phyloP scores from a whole-genome alignment of 2,797 vertebrate species.

The Phataginus tricuspis region DNA sequence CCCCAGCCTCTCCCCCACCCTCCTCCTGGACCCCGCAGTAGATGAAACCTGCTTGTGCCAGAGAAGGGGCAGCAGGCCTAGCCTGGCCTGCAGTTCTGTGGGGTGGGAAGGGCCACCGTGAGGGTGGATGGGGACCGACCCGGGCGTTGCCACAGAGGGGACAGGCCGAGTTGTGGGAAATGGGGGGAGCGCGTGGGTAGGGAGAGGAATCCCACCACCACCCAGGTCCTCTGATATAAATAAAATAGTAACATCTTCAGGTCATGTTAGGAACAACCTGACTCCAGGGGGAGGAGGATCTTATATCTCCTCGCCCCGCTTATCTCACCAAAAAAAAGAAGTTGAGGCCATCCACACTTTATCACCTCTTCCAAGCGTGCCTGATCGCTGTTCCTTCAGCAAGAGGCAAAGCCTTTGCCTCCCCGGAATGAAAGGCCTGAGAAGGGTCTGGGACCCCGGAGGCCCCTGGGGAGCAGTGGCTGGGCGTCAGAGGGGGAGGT shows the following conservation, averaged over 20 bases:
- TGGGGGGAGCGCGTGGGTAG: rapidly evolving
- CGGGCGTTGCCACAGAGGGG: neutral
- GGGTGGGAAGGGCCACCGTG: no score
- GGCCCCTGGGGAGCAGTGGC: no score
- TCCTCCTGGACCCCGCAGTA: neutral
- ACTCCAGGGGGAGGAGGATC: neutral
- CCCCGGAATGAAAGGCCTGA: neutral
- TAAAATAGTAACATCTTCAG: neutral
- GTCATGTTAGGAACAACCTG: neutral
- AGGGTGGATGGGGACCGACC: neutral
- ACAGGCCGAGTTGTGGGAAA: neutral
- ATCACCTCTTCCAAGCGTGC: neutral
- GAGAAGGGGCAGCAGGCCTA: no score
- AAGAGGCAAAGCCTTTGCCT: neutral
- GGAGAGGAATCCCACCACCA: no score
- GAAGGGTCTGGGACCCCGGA: neutral
- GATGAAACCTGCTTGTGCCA: neutral
- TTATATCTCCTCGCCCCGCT: neutral
- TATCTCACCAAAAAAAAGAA: neutral
- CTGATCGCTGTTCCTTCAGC: neutral
- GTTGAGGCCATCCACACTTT: rapidly evolving
- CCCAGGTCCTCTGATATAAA: neutral
- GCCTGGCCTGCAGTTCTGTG: neutral
- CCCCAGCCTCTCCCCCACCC: neutral
- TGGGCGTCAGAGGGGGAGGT: neutral